phyloP scores from a whole-genome alignment of 1,140 invertebrate species.

The Platorchestia sp. region DNA sequence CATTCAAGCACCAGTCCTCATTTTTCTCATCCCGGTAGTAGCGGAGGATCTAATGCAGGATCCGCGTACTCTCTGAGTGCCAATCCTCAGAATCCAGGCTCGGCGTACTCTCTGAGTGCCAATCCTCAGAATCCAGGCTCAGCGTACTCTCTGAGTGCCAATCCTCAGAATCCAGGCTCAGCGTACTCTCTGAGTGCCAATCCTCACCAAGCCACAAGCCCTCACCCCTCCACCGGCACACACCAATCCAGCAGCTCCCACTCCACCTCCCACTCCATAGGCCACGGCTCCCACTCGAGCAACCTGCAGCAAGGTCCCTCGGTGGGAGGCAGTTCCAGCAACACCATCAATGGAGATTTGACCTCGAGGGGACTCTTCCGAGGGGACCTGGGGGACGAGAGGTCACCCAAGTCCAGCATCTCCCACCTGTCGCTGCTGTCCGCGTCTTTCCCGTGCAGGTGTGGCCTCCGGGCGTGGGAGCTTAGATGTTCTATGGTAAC shows the following conservation, averaged over 20 bases:
- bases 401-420: conserved; percentile 62
- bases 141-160: conserved; percentile 11
- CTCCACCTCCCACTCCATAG: conserved; percentile 32
- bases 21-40: conserved; percentile 6
- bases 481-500: too few relatives aligned
- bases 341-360: conserved; percentile 59
- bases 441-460: conserved; percentile 65
- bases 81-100: conserved; percentile 24
- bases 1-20: conserved; percentile 21
- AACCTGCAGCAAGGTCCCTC: not conserved
- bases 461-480: not conserved
- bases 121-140: conserved; percentile 28
- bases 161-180: conserved; percentile 31
- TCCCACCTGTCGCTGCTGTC: conserved; percentile 62
- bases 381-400: conserved; percentile 58
- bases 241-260: conserved; percentile 44
- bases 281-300: conserved; percentile 15
- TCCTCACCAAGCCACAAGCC: not conserved
- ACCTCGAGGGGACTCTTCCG: conserved; percentile 34
- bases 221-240: conserved; percentile 16
- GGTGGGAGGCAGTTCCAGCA: not conserved
- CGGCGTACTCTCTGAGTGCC: conserved; percentile 25
- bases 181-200: conserved; percentile 5
- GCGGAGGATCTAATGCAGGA: not conserved
- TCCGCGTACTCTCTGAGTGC: conserved; percentile 3